phyloP scores from a whole-genome alignment of 1,140 invertebrate species.

The Ooceraea biroi region DNA sequence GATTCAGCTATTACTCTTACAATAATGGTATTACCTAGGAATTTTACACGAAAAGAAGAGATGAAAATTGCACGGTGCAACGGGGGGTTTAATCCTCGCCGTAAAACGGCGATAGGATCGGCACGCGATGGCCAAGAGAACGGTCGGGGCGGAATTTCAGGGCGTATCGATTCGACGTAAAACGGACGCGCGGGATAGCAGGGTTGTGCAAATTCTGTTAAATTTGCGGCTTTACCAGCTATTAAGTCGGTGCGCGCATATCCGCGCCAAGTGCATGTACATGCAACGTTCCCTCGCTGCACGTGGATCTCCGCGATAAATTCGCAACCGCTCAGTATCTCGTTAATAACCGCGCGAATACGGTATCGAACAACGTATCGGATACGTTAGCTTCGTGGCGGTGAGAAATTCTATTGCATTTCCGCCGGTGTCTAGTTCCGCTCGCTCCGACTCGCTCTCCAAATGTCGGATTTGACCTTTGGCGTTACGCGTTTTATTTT shows the following conservation, averaged over 20 bases:
- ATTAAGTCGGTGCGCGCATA: constrained; percentile 17
- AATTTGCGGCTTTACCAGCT: constrained; percentile 26
- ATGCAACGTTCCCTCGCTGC: constrained; percentile 7
- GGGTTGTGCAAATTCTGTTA: constrained; percentile 21
- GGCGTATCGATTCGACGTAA: constrained; percentile 47
- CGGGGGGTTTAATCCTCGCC: constrained; percentile 15
- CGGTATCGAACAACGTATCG: neutral
- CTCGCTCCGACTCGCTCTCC: constrained; percentile 3
- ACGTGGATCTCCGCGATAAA: constrained; percentile 20
- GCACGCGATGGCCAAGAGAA: constrained; percentile 33
- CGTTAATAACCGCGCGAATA: constrained; percentile 1
- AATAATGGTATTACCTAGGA: constrained; percentile 29
- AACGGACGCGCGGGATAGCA: neutral
- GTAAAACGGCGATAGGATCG: constrained; percentile 29
- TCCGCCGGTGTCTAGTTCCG: neutral
- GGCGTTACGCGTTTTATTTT: constrained; percentile 33
- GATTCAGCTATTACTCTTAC: constrained; percentile 20
- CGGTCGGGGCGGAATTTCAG: neutral
- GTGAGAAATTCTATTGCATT: constrained; percentile 32
- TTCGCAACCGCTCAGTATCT: neutral
- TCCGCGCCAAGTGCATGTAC: neutral
- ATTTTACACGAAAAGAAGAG: constrained; percentile 26
- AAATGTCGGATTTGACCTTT: constrained; percentile 39
- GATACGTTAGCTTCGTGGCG: neutral
- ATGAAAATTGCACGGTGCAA: constrained; percentile 17